Percentiles rank a stretch among this genome's conserved stretches.
phyloP scores from a whole-genome alignment of 2,888 invertebrate genomes.

The Prosopocoilus inquinatus region DNA sequence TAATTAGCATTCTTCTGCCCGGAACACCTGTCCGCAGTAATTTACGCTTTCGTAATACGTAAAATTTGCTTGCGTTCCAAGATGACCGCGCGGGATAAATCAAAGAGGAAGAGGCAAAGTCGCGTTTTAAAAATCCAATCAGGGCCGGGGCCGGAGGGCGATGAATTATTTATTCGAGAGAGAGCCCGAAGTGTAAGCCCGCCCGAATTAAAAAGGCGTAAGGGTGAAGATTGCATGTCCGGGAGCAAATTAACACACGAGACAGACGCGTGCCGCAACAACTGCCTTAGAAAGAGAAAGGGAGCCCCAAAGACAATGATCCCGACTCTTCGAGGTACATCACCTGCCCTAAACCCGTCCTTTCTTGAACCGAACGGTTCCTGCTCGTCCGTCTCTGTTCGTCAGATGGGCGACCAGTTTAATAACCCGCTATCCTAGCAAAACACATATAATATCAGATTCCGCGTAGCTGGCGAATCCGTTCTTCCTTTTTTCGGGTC shows the following conservation, averaged over 20 bases:
- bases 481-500: constrained; percentile 29
- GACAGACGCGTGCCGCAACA: constrained; percentile 44
- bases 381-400: constrained; percentile 19
- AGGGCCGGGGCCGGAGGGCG: no score
- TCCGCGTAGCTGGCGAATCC: constrained; percentile 42
- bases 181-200: neutral
- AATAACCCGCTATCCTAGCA: constrained; percentile 31
- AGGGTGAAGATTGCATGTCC: constrained; percentile 28
- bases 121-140: no score
- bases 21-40: no score
- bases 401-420: constrained; percentile 23
- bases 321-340: constrained; percentile 27
- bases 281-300: constrained; percentile 44
- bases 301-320: constrained; percentile 34
- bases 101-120: no score
- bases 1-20: no score
- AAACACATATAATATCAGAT: constrained; percentile 36
- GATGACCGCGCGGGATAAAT: no score
- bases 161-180: no score
- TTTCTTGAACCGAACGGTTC: constrained; percentile 14
- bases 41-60: no score
- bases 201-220: constrained; percentile 7
- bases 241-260: constrained; percentile 35
- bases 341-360: constrained; percentile 36
- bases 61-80: no score